Evolutionary conservation across 1,140 invertebrate species (phyloP).

Genomic region (Microplitis demolitor): DNA sequence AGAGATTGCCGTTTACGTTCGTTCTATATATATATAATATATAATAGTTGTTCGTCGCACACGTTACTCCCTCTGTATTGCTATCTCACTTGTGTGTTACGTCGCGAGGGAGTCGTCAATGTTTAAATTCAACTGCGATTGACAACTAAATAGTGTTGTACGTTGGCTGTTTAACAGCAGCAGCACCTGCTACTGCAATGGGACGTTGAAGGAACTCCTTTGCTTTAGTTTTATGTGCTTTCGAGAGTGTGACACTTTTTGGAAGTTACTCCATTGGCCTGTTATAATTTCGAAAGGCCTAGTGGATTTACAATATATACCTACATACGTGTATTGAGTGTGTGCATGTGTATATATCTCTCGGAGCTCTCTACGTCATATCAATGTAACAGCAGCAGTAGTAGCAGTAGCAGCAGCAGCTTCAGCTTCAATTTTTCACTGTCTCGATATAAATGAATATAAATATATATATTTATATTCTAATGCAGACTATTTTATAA

Average conservation of each 20-base stretch:
- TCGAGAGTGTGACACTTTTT: neutral
- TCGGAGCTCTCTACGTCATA: too few species aligned
- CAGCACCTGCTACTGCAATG: neutral
- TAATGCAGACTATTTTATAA: neutral
- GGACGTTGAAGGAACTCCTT: neutral
- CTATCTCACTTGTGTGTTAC: neutral
- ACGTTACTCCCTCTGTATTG: neutral
- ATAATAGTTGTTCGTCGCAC: neutral
- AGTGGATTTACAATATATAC: too few species aligned
- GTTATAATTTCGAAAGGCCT: too few species aligned
- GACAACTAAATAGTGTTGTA: neutral
- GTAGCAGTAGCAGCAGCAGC: neutral
- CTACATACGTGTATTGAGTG: too few species aligned
- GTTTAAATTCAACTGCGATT: neutral
- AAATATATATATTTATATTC: neutral
- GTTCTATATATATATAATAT: neutral
- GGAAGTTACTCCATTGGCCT: neutral
- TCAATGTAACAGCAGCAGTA: too few species aligned
- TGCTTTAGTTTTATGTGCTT: neutral
- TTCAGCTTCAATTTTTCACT: neutral
- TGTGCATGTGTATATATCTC: too few species aligned
- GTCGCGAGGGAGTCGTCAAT: slow-evolving; percentile 3
- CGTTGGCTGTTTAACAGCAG: neutral
- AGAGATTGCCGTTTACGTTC: neutral
- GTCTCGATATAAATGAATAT: neutral